Evolutionary conservation across 2,113 vertebrate genomes (phyloP).

Genomic region (Carlito syrichta): DNA sequence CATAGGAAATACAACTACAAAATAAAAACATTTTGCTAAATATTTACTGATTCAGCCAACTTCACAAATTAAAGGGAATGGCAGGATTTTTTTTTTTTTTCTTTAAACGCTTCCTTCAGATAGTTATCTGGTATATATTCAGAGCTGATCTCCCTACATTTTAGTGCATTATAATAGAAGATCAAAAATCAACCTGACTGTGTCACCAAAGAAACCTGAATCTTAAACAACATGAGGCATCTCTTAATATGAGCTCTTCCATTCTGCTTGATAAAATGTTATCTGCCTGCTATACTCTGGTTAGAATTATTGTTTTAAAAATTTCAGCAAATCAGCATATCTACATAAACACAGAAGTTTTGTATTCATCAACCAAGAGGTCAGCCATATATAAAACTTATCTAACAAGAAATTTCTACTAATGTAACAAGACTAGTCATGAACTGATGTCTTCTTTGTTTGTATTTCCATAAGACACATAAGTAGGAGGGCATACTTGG

Average conservation of each 20-base stretch:
- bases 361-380: background rate
- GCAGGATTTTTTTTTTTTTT: background rate
- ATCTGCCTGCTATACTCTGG: background rate
- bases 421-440: background rate
- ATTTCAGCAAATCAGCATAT: background rate
- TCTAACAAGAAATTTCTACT: background rate
- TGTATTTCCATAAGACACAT: background rate
- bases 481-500: background rate
- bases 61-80: background rate
- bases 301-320: background rate
- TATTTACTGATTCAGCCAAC: constrained; percentile 1
- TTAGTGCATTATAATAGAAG: background rate
- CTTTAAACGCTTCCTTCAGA: background rate
- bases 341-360: background rate
- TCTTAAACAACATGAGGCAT: background rate
- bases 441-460: background rate
- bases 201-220: background rate
- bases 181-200: background rate
- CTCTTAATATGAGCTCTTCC: background rate
- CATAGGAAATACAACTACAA: background rate
- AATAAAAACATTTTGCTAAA: background rate
- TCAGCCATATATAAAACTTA: background rate
- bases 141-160: background rate
- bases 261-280: background rate
- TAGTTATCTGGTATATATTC: background rate